Evolutionary conservation across 1,140 invertebrate species (phyloP).

Genomic region (Pseudoatta argentina): DNA sequence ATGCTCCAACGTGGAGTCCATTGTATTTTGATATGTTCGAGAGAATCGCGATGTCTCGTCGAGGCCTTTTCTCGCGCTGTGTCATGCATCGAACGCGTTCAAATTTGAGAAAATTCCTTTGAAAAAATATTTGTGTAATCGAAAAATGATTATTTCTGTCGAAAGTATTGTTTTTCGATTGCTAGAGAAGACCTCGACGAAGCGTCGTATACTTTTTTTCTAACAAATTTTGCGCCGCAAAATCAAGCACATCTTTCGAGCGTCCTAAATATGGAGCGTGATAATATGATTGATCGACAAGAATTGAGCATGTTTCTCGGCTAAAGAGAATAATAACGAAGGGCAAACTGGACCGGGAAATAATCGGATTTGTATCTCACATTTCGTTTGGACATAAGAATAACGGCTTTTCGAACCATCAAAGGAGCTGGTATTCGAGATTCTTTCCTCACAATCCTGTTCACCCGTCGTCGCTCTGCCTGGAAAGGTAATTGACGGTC

Average conservation of each 20-base stretch:
- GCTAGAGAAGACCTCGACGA: not conserved
- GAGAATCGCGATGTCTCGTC: constrained; percentile 18
- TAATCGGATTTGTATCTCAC: not conserved
- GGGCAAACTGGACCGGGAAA: not conserved
- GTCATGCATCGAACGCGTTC: not conserved
- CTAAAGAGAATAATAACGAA: not conserved
- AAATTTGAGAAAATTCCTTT: not conserved
- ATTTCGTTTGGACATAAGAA: not conserved
- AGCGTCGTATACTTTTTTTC: constrained; percentile 15
- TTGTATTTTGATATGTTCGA: constrained; percentile 71
- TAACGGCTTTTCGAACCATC: not conserved
- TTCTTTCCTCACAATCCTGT: not conserved
- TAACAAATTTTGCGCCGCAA: constrained; percentile 40
- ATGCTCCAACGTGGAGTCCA: constrained; percentile 33
- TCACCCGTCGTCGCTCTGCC: not conserved
- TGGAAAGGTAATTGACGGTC: constrained; percentile 52
- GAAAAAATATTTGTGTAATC: not conserved
- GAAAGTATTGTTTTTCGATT: constrained; percentile 15
- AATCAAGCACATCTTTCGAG: constrained; percentile 57
- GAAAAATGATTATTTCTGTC: constrained; percentile 16
- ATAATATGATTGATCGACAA: constrained; percentile 50
- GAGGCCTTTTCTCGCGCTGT: not conserved
- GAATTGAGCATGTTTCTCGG: constrained; percentile 50
- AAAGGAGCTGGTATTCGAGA: not conserved
- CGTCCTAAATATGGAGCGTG: constrained; percentile 41